Conservation (phyloP, 2,113 vertebrate species). For the Empidonax alnorum region DNA sequence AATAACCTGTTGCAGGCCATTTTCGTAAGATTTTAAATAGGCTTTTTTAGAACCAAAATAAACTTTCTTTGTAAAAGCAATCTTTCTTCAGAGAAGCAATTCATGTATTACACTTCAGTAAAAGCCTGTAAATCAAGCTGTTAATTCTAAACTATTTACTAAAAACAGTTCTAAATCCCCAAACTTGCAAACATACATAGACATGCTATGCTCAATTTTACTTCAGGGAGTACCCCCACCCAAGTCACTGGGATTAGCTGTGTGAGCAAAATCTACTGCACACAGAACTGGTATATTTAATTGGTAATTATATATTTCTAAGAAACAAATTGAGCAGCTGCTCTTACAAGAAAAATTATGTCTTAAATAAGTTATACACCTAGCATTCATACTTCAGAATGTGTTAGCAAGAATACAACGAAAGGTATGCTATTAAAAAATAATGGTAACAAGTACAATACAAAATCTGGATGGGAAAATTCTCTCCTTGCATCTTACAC, state of each 20-base stretch:
- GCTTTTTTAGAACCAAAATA: background rate
- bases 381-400: background rate
- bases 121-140: background rate
- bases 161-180: background rate
- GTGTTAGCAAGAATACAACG: background rate
- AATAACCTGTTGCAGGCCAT: background rate
- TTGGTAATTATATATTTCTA: background rate
- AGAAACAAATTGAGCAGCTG: background rate
- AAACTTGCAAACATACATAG: background rate
- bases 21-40: background rate
- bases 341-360: background rate
- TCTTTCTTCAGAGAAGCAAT: background rate
- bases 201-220: background rate
- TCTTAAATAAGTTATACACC: background rate
- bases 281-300: background rate
- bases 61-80: background rate
- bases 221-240: background rate
- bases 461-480: background rate
- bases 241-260: background rate
- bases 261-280: background rate
- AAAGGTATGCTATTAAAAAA: slow-evolving; percentile 5
- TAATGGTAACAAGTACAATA: background rate
- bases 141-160: background rate
- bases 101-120: background rate
- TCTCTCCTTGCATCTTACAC: background rate